Base-by-base conservation (phyloP, 2,888 invertebrate genomes). In the Lycaena phlaeas region DNA sequence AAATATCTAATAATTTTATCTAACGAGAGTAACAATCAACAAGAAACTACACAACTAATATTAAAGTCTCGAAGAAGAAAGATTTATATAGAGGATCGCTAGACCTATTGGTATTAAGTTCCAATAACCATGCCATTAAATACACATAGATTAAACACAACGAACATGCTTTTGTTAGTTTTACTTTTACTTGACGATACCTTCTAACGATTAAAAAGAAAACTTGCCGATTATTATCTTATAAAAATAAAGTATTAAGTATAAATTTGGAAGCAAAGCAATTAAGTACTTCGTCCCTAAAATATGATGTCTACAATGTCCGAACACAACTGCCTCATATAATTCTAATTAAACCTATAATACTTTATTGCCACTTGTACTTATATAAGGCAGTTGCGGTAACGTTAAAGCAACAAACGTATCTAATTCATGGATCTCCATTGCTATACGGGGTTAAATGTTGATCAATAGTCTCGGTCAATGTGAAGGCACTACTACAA, bases 401-500 rank as follows among this genome's bases (percentile, higher is more conserved):
- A 28, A 43, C 31, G 15, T 37, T 42, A 22, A 49, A 36, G 43
- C 38, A 31, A n/a, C n/a, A n/a, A 36, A 6, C 10, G 27, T 26
- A 15, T 36, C 36, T 36, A 36, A 14, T 38, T 42, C 22, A 36
- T 39, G 42, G 40, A 36, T 46, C 44, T 45, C 48, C 28, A 43
- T 37, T 42, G 10, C 14, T 17, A 10, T n/a, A n/a, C n/a, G n/a
- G 18, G 40, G 15, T 10, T 22, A 11, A 27, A 14, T 36, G 3
- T 27, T 12, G 22, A 29, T 28, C 10, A 30, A 22, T 29, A 25
- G 22, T 11, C 22, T 22, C 11, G 6, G 14, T 22, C 14, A 29
- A 2, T 29, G 28, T 29, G 39, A 74, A 73, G 75, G 72, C 74
- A 76, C 75, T 64, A 76, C 75, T 64, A 61, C 57, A 71, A 72